These are phyloP conservation scores for Neogobius melanostomus DNA, from an alignment of 2,113 vertebrate species.

Conservation along the genomic window DNA sequence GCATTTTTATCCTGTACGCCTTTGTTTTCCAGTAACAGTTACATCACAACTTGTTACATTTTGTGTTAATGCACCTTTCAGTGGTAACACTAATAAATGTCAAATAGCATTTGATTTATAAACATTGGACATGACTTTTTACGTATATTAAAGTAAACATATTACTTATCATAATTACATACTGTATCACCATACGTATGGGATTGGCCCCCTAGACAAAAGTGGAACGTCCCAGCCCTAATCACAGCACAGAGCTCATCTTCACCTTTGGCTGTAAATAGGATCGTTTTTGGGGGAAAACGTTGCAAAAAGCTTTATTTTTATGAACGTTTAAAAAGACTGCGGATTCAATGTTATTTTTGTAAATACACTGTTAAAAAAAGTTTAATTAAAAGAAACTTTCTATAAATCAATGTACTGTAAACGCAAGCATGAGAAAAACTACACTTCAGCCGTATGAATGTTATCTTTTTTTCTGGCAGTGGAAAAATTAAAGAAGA, in stretches of 20 bases:
- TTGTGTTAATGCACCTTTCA: too few species aligned
- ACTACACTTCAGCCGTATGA: slow-evolving; percentile 73
- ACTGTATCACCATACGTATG: too few species aligned
- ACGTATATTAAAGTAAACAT: too few species aligned
- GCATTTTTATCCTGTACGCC: too few species aligned
- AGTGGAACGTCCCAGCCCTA: too few species aligned
- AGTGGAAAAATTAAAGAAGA: slow-evolving; percentile 70
- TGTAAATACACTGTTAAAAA: slow-evolving; percentile 70
- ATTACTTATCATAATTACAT: too few species aligned
- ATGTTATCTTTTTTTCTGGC: slow-evolving; percentile 70
- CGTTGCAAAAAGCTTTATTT: slow-evolving; percentile 75
- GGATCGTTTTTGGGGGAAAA: slow-evolving; percentile 36
- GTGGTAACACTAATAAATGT: too few species aligned
- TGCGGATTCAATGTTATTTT: slow-evolving; percentile 68
- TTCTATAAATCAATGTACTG: slow-evolving; percentile 69
- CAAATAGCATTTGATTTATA: too few species aligned
- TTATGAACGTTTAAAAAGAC: slow-evolving; percentile 66
- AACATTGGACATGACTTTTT: too few species aligned
- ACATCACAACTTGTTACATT: too few species aligned
- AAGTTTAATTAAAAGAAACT: slow-evolving; percentile 45
- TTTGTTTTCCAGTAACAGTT: too few species aligned
- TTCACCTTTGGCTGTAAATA: slow-evolving; percentile 67
- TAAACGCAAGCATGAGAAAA: slow-evolving; percentile 75
- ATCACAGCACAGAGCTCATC: slow-evolving; percentile 54
- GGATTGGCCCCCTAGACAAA: too few species aligned